Conservation (phyloP, 2,113 vertebrate species). For the Corythaixoides concolor region DNA sequence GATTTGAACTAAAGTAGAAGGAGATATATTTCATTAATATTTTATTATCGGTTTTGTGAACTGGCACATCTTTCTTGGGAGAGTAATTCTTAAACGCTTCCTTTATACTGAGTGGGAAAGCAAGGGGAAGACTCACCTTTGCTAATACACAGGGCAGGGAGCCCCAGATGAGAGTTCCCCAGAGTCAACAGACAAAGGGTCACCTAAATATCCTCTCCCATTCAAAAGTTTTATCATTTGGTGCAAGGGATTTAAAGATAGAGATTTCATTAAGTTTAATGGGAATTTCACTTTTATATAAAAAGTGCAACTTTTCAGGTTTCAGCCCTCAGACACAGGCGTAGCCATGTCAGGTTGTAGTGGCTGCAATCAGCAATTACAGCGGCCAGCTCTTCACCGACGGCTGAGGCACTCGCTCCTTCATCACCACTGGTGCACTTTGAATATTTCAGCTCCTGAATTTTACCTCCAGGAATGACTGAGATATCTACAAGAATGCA, state of each 20-base stretch:
- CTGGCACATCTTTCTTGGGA: neutral
- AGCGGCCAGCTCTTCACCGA: neutral
- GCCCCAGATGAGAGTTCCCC: neutral
- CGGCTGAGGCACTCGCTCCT: neutral
- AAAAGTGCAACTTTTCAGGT: neutral
- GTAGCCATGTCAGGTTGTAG: neutral
- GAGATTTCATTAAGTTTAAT: neutral
- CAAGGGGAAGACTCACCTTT: neutral
- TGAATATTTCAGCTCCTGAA: neutral
- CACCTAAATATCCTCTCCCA: neutral
- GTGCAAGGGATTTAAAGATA: neutral
- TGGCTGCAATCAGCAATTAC: neutral
- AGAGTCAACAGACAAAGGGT: neutral
- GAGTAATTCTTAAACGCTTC: neutral
- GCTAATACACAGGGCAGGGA: neutral
- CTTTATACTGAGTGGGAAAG: neutral
- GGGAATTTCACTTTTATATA: neutral
- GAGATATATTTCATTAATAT: neutral
- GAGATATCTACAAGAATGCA: neutral
- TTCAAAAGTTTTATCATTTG: neutral
- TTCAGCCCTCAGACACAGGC: neutral
- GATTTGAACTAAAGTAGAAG: neutral
- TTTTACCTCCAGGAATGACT: neutral
- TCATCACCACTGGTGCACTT: neutral
- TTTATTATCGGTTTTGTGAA: neutral